These are phyloP conservation scores for Cephalotes varians DNA, from an alignment of 2,888 invertebrate genomes.

Conservation along the genomic window DNA sequence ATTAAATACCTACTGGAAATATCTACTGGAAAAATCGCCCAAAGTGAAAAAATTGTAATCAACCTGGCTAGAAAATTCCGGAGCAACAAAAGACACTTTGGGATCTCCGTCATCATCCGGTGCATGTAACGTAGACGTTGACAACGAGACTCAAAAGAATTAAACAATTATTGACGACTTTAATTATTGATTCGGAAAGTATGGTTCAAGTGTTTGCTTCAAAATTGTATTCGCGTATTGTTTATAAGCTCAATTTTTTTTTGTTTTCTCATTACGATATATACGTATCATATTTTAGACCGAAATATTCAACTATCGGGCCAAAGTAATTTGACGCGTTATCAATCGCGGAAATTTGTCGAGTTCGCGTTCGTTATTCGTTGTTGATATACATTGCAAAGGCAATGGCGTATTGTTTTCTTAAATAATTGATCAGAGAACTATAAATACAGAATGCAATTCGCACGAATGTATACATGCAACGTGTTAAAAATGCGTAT, in stretches of 20 bases:
- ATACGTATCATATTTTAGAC: neutral
- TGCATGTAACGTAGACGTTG: neutral
- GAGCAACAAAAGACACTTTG: neutral
- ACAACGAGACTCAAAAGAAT: neutral
- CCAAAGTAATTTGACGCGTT: neutral
- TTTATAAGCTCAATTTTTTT: neutral
- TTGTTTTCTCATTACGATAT: neutral
- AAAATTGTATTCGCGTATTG: neutral
- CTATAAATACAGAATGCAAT: neutral
- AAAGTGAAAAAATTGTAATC: too few relatives aligned
- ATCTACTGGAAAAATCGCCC: too few relatives aligned
- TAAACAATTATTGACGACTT: neutral
- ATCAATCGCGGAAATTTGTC: neutral
- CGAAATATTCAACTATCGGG: neutral
- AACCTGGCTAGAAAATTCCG: constrained; percentile 45
- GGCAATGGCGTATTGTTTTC: neutral
- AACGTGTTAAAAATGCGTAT: neutral
- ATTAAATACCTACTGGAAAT: constrained; percentile 63
- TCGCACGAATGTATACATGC: neutral
- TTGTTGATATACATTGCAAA: neutral
- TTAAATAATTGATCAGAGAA: neutral
- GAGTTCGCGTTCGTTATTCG: neutral
- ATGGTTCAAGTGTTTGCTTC: neutral
- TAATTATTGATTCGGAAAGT: neutral
- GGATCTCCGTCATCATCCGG: too few relatives aligned